Evolutionary conservation across 2,888 invertebrate species (phyloP).

Genomic region (Aphidius colemani): DNA sequence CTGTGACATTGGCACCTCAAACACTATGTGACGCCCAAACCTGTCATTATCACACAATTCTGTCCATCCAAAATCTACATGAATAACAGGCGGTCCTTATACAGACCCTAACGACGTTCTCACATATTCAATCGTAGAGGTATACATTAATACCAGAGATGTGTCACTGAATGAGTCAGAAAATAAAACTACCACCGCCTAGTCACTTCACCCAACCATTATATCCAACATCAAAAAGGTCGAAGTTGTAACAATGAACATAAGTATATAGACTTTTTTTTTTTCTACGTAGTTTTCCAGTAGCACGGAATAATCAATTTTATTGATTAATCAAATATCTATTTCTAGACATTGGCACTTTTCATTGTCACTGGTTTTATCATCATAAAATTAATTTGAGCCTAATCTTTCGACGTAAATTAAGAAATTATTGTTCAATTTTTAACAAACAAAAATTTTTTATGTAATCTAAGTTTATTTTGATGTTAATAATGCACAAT

Average conservation of each 20-base stretch:
- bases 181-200: too few relatives aligned
- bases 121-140: not conserved
- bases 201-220: not conserved
- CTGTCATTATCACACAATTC: conserved; percentile 60
- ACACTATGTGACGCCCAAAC: conserved; percentile 55
- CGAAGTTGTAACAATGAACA: not conserved
- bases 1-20: conserved; percentile 56
- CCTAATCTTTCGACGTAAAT: too few relatives aligned
- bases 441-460: too few relatives aligned
- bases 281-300: not conserved
- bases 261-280: too few relatives aligned
- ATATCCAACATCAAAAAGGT: conserved; percentile 1
- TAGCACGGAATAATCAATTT: conserved; percentile 10
- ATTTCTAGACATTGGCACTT: not conserved
- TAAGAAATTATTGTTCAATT: conserved; percentile 7
- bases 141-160: not conserved
- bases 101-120: conserved; percentile 10
- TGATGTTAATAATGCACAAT: too few relatives aligned
- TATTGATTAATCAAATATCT: conserved; percentile 9
- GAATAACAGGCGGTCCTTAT: conserved; percentile 33
- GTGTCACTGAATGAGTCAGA: not conserved
- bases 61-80: conserved; percentile 43
- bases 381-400: too few relatives aligned
- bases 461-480: too few relatives aligned
- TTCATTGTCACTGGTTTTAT: too few relatives aligned